Evolutionary conservation across 35 echinoderm and acorn worm species (phyloP).

Genomic region (Heliocidaris erythrogramma): DNA sequence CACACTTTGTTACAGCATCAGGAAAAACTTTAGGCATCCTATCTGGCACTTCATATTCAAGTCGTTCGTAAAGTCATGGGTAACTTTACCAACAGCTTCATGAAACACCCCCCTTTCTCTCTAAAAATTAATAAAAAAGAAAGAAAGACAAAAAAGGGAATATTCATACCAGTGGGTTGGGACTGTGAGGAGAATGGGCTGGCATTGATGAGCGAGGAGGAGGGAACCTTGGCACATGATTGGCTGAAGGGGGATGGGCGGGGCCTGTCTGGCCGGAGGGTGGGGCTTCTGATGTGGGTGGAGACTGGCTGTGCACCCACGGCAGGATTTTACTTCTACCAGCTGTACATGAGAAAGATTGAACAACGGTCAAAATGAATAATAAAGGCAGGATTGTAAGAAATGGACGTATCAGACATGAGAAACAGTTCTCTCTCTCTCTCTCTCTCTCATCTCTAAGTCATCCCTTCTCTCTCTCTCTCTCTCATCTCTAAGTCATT

Average conservation of each 20-base stretch:
- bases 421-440: background rate
- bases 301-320: constrained; percentile 73
- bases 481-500: background rate
- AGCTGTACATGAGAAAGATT: background rate
- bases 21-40: too few species aligned
- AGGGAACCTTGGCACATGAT: constrained; percentile 59
- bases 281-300: constrained; percentile 42
- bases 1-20: too few species aligned
- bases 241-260: constrained; percentile 14
- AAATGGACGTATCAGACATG: too few species aligned
- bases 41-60: too few species aligned
- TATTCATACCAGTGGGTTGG: constrained; percentile 50
- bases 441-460: background rate
- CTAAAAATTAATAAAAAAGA: too few species aligned
- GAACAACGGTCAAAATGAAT: background rate
- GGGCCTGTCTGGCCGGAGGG: constrained; percentile 30
- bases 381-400: too few species aligned
- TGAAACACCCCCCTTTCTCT: too few species aligned
- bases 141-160: too few species aligned
- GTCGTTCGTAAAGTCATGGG: too few species aligned
- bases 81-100: too few species aligned
- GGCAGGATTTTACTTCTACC: constrained; percentile 88
- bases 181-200: constrained; percentile 35
- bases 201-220: constrained; percentile 21
- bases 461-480: constrained; percentile 61